Base-by-base conservation (phyloP, 2,113 vertebrate species). In the Bambusicola thoracicus region DNA sequence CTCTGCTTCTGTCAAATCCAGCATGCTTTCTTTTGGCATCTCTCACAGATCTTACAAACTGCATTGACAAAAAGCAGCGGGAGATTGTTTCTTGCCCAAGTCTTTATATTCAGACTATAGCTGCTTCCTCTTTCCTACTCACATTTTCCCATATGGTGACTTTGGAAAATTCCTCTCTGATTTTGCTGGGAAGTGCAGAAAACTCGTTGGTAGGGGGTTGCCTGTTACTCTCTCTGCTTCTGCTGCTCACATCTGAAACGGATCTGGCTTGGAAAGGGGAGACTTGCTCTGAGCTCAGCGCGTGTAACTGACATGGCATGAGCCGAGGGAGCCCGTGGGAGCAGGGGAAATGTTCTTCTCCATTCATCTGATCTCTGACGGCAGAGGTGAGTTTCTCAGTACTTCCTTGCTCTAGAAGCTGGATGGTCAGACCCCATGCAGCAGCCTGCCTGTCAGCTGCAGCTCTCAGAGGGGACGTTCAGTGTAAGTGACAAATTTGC, bases 221-320 rank as follows among this genome's bases (percentile, higher is more conserved):
- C 92, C 94, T 97, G 24, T 95, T 96, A 61, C 94, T 95, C 88
- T 79, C 91, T 87, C 89, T 74, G 67, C 27, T 94, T 94, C 87
- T 95, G 86, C 94, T 87, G 92, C 95, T 97, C 94, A 98, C 98
- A 98, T 99, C 98, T 99, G 98, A 98, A 98, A 97, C 97, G 97
- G 97, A 96, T 98, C 97, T 97, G 94, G 72, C 95, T 93, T 92
- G 96, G 97, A 95, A 96, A 96, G 92, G 73, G 94, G 96, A 94
- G 87, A 93, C 84, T 96, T 6, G 1, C 90, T 93, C 78, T 89
- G 92, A 87, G 91, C 88, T 96, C 89, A 73, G 87, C 11, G 51
- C 43, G 10, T 93, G 70, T 97, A 94, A 97, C 90, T 90, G 97
- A 96, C 97, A 98, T 98, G 98, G 98, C 98, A 98, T 97, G 97